Evolutionary conservation across 2,113 vertebrate genomes (phyloP).

Genomic region (Lepidothrix coronata): DNA sequence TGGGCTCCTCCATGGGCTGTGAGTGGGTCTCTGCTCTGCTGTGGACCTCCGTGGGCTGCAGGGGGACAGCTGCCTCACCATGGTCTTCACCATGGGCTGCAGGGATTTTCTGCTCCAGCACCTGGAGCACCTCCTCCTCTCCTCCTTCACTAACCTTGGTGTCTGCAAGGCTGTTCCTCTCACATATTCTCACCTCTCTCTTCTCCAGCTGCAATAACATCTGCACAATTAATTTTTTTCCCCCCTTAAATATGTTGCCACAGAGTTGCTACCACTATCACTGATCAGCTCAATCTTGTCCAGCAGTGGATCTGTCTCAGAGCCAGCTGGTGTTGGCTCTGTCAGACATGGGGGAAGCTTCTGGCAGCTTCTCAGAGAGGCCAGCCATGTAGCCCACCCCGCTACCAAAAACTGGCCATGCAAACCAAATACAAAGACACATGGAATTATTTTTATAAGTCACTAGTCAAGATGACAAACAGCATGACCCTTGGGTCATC

Average conservation of each 20-base stretch:
- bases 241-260: too few species aligned
- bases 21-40: not conserved
- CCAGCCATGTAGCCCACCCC: not conserved
- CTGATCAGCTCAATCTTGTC: not conserved
- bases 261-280: not conserved
- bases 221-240: not conserved
- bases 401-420: not conserved
- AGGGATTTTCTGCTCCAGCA: fast-evolving
- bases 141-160: not conserved
- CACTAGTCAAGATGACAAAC: not conserved
- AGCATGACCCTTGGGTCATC: not conserved
- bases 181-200: fast-evolving
- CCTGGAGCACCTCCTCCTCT: fast-evolving
- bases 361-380: not conserved
- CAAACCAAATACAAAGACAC: not conserved
- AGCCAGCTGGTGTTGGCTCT: not conserved
- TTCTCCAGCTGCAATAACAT: not conserved
- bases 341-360: too few species aligned
- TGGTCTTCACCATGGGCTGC: not conserved
- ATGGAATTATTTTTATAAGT: not conserved
- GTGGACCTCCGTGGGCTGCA: not conserved
- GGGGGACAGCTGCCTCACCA: not conserved
- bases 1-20: not conserved
- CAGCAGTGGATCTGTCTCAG: not conserved
- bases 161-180: not conserved